Evolutionary conservation across 2,888 invertebrate species (phyloP).

Genomic region (Perdita meconis): DNA sequence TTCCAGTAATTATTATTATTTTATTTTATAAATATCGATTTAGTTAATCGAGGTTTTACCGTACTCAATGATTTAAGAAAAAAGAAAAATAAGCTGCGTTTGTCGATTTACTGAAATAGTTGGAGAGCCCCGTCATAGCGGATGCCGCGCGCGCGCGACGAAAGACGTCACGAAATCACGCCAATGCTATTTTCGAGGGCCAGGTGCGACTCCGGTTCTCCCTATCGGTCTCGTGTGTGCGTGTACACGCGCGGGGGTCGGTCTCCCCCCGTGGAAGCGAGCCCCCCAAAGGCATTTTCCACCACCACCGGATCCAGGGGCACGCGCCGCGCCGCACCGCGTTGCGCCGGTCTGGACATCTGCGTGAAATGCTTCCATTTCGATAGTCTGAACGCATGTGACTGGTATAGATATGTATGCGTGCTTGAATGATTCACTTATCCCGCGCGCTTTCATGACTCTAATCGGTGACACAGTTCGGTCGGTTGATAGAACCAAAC

Average conservation of each 20-base stretch:
- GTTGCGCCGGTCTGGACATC: slow-evolving; percentile 78
- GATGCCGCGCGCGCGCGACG: not conserved
- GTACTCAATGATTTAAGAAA: no score
- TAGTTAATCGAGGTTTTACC: no score
- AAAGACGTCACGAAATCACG: slow-evolving; percentile 67
- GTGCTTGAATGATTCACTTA: slow-evolving; percentile 46
- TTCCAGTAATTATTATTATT: no score
- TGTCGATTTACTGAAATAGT: not conserved
- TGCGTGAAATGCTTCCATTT: slow-evolving; percentile 69
- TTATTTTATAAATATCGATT: no score
- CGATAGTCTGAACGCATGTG: slow-evolving; percentile 48
- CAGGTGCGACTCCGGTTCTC: slow-evolving; percentile 69
- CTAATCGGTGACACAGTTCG: slow-evolving; percentile 14
- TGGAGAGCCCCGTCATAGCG: not conserved
- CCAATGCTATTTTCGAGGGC: slow-evolving; percentile 71
- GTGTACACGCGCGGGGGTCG: slow-evolving; percentile 60
- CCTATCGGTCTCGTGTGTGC: slow-evolving; percentile 23
- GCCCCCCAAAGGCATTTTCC: slow-evolving; percentile 32
- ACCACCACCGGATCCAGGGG: slow-evolving; percentile 68
- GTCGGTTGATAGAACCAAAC: not conserved
- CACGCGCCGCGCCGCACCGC: slow-evolving; percentile 81
- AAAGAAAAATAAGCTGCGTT: no score
- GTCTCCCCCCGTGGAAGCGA: slow-evolving; percentile 26
- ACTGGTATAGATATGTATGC: slow-evolving; percentile 11
- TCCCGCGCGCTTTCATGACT: not conserved